These are phyloP conservation scores for Bujurquina vittata DNA, from an alignment of 2,113 vertebrate species.

Conservation along the genomic window DNA sequence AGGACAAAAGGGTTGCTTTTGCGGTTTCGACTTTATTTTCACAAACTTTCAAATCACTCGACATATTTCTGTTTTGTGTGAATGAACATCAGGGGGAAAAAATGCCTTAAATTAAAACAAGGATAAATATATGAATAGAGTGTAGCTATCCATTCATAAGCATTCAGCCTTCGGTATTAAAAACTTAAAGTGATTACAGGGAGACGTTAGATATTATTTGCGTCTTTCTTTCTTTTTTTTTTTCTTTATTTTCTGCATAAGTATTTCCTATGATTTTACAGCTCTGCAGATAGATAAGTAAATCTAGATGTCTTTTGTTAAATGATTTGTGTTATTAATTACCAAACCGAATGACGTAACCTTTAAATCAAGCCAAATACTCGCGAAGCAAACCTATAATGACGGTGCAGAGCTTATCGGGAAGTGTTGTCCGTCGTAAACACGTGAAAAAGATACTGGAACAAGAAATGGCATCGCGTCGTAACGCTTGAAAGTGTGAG, in stretches of 20 bases:
- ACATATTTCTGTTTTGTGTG: background rate
- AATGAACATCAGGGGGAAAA: background rate
- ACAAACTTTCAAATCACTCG: slow-evolving; percentile 8
- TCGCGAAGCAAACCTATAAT: slow-evolving; percentile 7
- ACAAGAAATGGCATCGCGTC: slow-evolving; percentile 36
- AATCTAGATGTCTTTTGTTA: background rate
- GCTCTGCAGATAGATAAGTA: background rate
- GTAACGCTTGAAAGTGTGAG: slow-evolving; percentile 31
- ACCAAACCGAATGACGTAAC: slow-evolving; percentile 39
- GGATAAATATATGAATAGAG: background rate
- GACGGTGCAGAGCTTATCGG: slow-evolving; percentile 48
- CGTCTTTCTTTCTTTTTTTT: accelerated
- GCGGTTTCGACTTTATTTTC: slow-evolving; percentile 21
- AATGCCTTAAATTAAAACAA: background rate
- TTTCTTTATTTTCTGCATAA: background rate
- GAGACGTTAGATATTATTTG: background rate
- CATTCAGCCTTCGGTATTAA: background rate
- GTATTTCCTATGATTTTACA: background rate
- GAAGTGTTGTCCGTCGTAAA: slow-evolving; percentile 46
- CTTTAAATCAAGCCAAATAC: slow-evolving; percentile 30
- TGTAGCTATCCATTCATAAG: background rate
- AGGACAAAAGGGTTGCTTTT: slow-evolving; percentile 2
- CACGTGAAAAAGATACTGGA: slow-evolving; percentile 50
- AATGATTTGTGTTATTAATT: slow-evolving; percentile 21
- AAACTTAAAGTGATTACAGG: background rate